Percentiles rank a stretch among this genome's conserved stretches.
Evolutionary conservation across 2,113 vertebrate species (phyloP).

Genomic region (Oophaga pumilio): DNA sequence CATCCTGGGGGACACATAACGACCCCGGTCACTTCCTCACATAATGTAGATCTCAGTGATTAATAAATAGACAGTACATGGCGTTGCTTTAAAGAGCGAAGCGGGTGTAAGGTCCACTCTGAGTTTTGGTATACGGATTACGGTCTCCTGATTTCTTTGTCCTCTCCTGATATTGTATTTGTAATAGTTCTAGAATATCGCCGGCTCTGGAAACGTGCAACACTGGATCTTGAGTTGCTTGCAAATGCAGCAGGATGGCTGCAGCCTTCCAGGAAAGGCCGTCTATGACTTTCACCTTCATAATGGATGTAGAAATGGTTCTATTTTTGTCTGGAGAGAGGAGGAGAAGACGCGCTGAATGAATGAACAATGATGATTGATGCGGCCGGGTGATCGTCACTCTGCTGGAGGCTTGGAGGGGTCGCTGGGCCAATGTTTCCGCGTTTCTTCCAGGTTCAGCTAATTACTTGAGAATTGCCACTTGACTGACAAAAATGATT

Average conservation of each 20-base stretch:
- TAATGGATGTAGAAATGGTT: neutral
- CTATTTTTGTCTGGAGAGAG: neutral
- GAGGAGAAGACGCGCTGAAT: neutral
- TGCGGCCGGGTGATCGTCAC: neutral
- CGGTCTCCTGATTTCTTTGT: too few species aligned
- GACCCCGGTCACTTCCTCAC: too few species aligned
- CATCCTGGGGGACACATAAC: too few species aligned
- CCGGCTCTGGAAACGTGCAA: neutral
- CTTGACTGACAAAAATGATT: slow-evolving; percentile 71
- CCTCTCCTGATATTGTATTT: too few species aligned
- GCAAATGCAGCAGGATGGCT: neutral
- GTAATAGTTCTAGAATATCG: neutral
- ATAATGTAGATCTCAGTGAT: too few species aligned
- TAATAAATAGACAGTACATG: too few species aligned
- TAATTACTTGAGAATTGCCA: slow-evolving; percentile 45
- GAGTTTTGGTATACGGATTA: too few species aligned
- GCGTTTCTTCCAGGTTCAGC: slow-evolving; percentile 10
- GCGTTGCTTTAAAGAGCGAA: too few species aligned
- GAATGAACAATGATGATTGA: slow-evolving; percentile 26
- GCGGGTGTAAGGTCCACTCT: too few species aligned
- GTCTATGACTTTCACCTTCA: neutral
- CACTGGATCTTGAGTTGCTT: neutral
- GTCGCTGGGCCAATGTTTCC: slow-evolving; percentile 9
- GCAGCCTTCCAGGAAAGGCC: neutral
- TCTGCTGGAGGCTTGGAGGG: neutral